Conservation (phyloP, 2,888 invertebrate species). For the Pristionchus exspectatus region DNA sequence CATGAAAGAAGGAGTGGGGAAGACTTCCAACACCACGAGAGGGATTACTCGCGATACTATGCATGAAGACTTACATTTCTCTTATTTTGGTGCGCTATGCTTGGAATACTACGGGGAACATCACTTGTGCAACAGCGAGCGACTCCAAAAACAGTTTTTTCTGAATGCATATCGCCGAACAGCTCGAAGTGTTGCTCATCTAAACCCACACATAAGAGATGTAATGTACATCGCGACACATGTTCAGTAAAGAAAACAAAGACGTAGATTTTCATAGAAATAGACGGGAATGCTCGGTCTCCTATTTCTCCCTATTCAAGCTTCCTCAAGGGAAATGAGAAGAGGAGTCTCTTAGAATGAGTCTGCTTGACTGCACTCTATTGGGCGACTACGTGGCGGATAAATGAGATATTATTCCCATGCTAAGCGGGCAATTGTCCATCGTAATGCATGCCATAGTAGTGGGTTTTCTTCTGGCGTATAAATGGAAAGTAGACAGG, state of each 20-base stretch:
- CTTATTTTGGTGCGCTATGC: not conserved
- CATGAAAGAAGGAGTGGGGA: slow-evolving; percentile 22
- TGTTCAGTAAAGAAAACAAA: slow-evolving; percentile 2
- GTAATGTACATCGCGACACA: not conserved
- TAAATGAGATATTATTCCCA: not conserved
- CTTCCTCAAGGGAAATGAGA: slow-evolving; percentile 31
- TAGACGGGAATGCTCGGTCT: not conserved
- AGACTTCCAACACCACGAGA: slow-evolving; percentile 9
- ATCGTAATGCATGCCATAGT: not conserved
- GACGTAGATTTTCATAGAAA: slow-evolving; percentile 7
- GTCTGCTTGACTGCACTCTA: slow-evolving; percentile 38
- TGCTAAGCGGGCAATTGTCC: not conserved
- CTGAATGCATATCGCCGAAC: not conserved
- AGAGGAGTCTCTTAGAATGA: slow-evolving; percentile 17
- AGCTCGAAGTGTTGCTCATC: not conserved
- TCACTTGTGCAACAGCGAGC: not conserved
- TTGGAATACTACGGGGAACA: not conserved
- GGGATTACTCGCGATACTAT: not conserved
- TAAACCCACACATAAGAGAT: not conserved
- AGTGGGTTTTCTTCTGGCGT: not conserved
- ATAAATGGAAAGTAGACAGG: not conserved
- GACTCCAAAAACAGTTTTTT: not conserved
- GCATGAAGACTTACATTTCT: slow-evolving; percentile 33
- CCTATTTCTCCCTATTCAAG: not conserved
- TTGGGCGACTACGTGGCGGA: slow-evolving; percentile 1